Evolutionary conservation across 2,113 vertebrate genomes (phyloP), one percentile per base, ranked within the genome.

Genomic region (Dipodomys merriami): DNA sequence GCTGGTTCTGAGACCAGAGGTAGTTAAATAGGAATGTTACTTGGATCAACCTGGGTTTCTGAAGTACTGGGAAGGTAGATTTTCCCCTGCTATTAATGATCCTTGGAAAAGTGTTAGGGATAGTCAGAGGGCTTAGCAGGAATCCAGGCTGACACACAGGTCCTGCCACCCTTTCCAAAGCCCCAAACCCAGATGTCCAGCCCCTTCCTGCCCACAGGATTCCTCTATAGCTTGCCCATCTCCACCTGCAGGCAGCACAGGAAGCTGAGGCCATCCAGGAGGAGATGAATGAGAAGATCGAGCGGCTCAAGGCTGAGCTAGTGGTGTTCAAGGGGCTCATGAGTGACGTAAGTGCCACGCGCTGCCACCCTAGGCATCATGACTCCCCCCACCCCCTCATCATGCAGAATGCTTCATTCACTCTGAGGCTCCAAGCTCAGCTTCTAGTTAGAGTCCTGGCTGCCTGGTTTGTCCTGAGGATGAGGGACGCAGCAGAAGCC

Each of bases 301-400:
- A 99, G 97, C 97, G 99, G 81, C 98, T 99, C 95, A 99, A 99
- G 96, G 98, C 99, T 0, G 99, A 99, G 86, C 98, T 99, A 6
- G 99, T 99, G 96, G 99, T 99, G 95, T 99, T 99, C 97, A 99
- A 99, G 98, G 99, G 99, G 95, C 99, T 99, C 95, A 99, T 99
- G 99, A 99, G 98, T 95, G 99, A 99, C 35, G 99, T 99, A 98
- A 99, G 99, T 99, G 97, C 96, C 20, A 0, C 71, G 4, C 23
- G 74, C 96, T 0, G 2, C 78, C 62, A 20, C 78, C 94, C 84
- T 68, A 35, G 84, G 90, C 18, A 49, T 71, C 83, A 35, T 33
- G 90, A 82, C 57, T 65, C 29, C 23, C 71, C 79, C 79, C 30
- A 74, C 79, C 44, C 91, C 49, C 12, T 95, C 94, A 83, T 97